phyloP scores from a whole-genome alignment of 2,888 invertebrate species.

The Iselma pallidipennis region DNA sequence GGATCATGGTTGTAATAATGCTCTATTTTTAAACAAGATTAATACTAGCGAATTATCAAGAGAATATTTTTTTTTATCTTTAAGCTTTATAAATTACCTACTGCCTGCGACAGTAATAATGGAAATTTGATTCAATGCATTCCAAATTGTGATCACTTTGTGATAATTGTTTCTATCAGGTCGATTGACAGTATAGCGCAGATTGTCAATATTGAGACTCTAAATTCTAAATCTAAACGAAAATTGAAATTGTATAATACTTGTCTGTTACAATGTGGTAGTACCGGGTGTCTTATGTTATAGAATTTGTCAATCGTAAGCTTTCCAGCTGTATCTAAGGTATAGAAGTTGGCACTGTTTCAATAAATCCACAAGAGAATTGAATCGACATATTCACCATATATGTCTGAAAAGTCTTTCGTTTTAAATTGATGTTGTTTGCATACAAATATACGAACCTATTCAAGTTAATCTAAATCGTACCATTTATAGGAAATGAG shows the following conservation, averaged over 20 bases:
- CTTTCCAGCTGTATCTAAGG: background rate
- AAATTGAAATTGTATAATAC: background rate
- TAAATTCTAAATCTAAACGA: no score
- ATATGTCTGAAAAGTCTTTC: background rate
- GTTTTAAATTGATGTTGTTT: background rate
- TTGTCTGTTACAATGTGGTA: background rate
- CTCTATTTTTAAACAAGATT: background rate
- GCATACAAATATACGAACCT: background rate
- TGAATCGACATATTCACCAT: background rate
- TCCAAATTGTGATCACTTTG: no score
- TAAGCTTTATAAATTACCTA: no score
- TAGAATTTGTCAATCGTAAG: background rate
- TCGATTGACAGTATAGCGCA: no score
- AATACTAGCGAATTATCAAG: no score
- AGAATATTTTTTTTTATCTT: no score
- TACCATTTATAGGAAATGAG: no score
- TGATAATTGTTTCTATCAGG: no score
- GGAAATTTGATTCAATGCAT: no score
- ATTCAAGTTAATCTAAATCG: background rate
- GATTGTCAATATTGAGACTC: no score
- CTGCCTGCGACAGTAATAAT: no score
- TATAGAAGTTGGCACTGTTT: background rate
- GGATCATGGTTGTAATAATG: background rate
- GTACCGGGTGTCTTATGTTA: background rate
- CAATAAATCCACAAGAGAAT: background rate